These are phyloP conservation scores for Sclerurus mexicanus DNA, from an alignment of 2,113 vertebrate genomes.

Conservation along the genomic window DNA sequence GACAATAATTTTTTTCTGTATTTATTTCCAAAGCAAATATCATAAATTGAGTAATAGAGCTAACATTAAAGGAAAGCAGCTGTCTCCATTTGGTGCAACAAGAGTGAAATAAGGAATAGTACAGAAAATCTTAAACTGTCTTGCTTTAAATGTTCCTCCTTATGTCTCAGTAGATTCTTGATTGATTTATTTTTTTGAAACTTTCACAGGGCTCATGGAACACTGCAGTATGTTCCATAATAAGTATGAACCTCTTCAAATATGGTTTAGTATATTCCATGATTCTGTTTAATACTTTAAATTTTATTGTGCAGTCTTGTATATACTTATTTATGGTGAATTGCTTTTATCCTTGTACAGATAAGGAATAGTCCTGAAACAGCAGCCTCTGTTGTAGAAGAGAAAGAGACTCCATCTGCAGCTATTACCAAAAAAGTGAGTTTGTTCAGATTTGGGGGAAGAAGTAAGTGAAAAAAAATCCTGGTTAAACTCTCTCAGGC, in stretches of 20 bases:
- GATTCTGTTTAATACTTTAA: not conserved
- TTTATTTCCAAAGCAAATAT: not conserved
- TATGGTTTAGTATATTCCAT: not conserved
- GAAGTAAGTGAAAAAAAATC: not conserved
- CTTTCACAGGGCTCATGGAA: not conserved
- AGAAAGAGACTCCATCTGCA: conserved; percentile 59
- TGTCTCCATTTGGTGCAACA: not conserved
- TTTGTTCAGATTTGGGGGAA: not conserved
- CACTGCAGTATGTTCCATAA: not conserved
- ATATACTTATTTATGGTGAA: not conserved
- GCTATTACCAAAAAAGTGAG: conserved; percentile 61
- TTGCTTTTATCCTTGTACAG: conserved; percentile 32
- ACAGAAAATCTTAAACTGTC: not conserved
- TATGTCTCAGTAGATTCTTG: not conserved
- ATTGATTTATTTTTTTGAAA: not conserved
- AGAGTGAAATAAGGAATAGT: not conserved
- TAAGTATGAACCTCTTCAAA: not conserved
- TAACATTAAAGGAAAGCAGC: not conserved
- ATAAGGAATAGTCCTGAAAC: conserved; percentile 76
- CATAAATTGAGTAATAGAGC: not conserved
- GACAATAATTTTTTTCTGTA: not conserved
- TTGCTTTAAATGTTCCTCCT: not conserved
- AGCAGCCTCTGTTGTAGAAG: conserved; percentile 48
- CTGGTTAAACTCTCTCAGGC: not conserved
- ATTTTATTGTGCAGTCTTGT: not conserved